These are phyloP conservation scores for Zelleria hepariella DNA, from an alignment of 2,888 invertebrate species.

Conservation along the genomic window DNA sequence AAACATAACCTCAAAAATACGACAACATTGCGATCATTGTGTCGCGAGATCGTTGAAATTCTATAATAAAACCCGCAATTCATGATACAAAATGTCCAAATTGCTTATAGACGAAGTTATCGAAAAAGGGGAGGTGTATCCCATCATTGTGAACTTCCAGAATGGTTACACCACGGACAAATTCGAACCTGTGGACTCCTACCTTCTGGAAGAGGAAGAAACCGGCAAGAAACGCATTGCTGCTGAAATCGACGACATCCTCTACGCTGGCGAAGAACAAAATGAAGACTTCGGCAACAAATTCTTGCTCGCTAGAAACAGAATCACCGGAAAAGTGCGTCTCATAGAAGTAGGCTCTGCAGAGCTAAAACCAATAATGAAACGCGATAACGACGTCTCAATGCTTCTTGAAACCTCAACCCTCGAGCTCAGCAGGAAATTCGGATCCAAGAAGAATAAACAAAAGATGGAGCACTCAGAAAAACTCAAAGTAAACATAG, in stretches of 20 bases:
- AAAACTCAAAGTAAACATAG: constrained; percentile 69
- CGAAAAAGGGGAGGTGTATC: constrained; percentile 29
- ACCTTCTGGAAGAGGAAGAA: constrained; percentile 27
- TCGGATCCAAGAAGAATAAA: constrained; percentile 76
- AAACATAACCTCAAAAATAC: not conserved
- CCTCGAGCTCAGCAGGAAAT: constrained; percentile 70
- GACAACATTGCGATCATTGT: not conserved
- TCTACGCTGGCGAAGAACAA: constrained; percentile 47
- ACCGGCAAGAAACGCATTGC: constrained; percentile 28
- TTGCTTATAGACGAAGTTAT: constrained; percentile 41
- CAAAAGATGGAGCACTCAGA: constrained; percentile 73
- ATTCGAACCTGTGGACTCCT: constrained; percentile 29
- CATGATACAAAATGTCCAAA: constrained; percentile 29
- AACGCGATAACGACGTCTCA: constrained; percentile 21
- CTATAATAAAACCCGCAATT: not conserved
- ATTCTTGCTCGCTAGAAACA: constrained; percentile 39
- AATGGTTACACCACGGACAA: constrained; percentile 44
- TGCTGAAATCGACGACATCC: constrained; percentile 28
- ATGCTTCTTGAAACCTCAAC: constrained; percentile 33
- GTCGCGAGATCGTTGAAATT: not conserved
- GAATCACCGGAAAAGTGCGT: constrained; percentile 45
- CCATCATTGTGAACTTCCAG: constrained; percentile 44
- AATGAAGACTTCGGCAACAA: constrained; percentile 37
- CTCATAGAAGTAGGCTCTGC: constrained; percentile 39
- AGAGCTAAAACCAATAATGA: constrained; percentile 30